Percentiles rank a stretch among this genome's conserved stretches.
phyloP scores from a whole-genome alignment of 2,888 invertebrate genomes.

The Sarcophaga subvicina region DNA sequence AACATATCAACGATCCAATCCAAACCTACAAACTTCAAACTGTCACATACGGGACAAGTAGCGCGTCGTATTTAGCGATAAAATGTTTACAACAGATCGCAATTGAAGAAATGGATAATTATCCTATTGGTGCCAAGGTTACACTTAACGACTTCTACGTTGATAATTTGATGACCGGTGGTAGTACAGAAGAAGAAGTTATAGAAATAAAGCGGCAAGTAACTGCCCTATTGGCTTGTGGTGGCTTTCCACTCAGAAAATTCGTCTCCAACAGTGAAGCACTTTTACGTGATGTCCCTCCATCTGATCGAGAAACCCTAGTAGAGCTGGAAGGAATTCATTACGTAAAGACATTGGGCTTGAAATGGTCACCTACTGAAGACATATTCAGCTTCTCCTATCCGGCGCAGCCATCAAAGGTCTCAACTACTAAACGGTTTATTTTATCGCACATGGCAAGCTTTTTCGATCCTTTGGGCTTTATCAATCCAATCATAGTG shows the following conservation, averaged over 20 bases:
- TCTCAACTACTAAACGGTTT: too few relatives aligned
- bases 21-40: constrained; percentile 41
- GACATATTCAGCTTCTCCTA: too few relatives aligned
- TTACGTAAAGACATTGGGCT: too few relatives aligned
- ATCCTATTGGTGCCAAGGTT: constrained; percentile 64
- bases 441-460: too few relatives aligned
- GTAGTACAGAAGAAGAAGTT: constrained; percentile 55
- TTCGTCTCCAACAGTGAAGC: too few relatives aligned
- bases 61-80: constrained; percentile 57
- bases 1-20: background rate
- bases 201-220: constrained; percentile 54
- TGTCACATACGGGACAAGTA: constrained; percentile 64
- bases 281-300: too few relatives aligned
- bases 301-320: too few relatives aligned
- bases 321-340: too few relatives aligned
- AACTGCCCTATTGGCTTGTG: constrained; percentile 41
- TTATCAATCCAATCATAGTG: constrained; percentile 55
- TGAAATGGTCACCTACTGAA: too few relatives aligned
- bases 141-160: constrained; percentile 68
- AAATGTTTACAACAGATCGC: constrained; percentile 36
- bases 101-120: constrained; percentile 49
- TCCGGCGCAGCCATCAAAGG: too few relatives aligned
- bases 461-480: too few relatives aligned
- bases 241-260: too few relatives aligned
- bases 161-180: constrained; percentile 67